Evolutionary conservation across 1,140 invertebrate genomes (phyloP).

Genomic region (Drosophila hydei): DNA sequence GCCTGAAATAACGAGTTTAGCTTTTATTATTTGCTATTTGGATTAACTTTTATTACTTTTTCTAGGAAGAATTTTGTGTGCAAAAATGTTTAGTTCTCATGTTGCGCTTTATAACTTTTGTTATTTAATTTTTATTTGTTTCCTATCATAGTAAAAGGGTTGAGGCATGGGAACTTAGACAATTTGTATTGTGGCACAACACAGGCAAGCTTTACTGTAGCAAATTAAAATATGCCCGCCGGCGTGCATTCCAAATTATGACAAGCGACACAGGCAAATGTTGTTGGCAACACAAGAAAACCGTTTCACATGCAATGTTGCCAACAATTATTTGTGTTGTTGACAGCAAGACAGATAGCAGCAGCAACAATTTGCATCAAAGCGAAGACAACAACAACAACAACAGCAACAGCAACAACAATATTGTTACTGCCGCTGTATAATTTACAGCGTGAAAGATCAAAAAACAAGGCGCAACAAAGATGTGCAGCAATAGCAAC

Average conservation of each 20-base stretch:
- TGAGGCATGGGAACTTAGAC: conserved; percentile 38
- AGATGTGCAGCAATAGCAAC: conserved; percentile 22
- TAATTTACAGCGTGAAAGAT: conserved; percentile 62
- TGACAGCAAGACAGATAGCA: conserved; percentile 71
- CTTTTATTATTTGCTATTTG: conserved; percentile 43
- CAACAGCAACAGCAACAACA: conserved; percentile 41
- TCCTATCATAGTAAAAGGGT: conserved; percentile 18
- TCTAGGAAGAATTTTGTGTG: conserved; percentile 65
- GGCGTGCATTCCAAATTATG: conserved; percentile 55
- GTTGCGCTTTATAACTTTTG: conserved; percentile 32
- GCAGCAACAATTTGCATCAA: conserved; percentile 65
- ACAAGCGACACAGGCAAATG: conserved; percentile 55
- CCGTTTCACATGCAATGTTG: conserved; percentile 63
- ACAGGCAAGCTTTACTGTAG: conserved; percentile 39
- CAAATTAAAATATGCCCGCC: conserved; percentile 42
- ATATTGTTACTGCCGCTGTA: conserved; percentile 32
- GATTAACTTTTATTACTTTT: conserved; percentile 26
- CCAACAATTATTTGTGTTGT: conserved; percentile 75
- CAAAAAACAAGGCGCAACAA: conserved; percentile 54
- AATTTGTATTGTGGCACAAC: conserved; percentile 1
- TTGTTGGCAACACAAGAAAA: conserved; percentile 48
- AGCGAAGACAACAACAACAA: conserved; percentile 16
- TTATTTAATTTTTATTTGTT: background rate
- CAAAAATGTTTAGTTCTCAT: conserved; percentile 51
- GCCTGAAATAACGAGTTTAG: conserved; percentile 53